A percentile compares a stretch with the other conserved stretches of the same genome.
Evolutionary conservation across 2,113 vertebrate genomes (phyloP).

Genomic region (Galemys pyrenaicus): DNA sequence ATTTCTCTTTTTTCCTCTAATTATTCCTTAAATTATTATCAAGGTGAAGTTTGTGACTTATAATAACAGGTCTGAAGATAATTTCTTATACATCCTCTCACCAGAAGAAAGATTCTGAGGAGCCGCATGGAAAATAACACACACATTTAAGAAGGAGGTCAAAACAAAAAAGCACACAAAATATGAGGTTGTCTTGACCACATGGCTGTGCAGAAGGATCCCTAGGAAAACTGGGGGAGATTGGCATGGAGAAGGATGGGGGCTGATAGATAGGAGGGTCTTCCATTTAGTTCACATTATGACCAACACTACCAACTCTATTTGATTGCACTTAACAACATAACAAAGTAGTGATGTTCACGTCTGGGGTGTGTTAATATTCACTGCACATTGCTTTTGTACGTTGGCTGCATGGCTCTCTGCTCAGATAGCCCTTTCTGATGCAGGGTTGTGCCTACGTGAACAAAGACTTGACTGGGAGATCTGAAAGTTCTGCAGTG

Average conservation of each 20-base stretch:
- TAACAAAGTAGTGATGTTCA: background rate
- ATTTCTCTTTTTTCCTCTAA: background rate
- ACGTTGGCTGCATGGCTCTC: rapidly evolving
- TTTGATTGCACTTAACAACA: background rate
- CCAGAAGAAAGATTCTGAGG: background rate
- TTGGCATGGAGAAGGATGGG: background rate
- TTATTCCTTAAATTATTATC: background rate
- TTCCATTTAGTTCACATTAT: background rate
- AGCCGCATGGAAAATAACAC: background rate
- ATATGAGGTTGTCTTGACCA: background rate
- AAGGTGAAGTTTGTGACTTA: background rate
- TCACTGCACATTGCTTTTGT: background rate
- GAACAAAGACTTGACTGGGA: background rate
- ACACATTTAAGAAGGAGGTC: background rate
- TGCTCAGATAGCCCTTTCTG: background rate
- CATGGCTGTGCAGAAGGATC: rapidly evolving
- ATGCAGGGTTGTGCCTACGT: background rate
- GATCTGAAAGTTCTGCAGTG: background rate
- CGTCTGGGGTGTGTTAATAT: background rate
- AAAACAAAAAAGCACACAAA: background rate
- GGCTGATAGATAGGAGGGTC: background rate
- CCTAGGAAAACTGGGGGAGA: background rate
- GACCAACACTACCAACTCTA: background rate
- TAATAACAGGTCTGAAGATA: background rate
- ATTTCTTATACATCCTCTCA: background rate